Conservation (phyloP, 2,797 vertebrate genomes). For the Pygocentrus nattereri region DNA sequence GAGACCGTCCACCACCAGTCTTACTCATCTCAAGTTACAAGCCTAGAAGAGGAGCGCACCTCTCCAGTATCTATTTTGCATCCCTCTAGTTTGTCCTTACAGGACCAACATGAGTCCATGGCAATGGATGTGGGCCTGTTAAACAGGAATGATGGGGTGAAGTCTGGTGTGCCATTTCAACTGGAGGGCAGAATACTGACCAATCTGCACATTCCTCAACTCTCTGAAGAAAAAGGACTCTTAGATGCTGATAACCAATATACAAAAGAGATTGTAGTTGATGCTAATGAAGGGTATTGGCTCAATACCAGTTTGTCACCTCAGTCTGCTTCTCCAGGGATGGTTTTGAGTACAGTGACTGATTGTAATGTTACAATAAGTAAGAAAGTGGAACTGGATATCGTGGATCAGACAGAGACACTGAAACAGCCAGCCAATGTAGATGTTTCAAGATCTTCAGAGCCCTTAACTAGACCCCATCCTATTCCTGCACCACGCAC, state of each 20-base stretch:
- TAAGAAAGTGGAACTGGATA: background rate
- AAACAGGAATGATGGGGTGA: background rate
- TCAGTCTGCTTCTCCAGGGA: background rate
- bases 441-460: constrained; percentile 13
- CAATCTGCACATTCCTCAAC: constrained; percentile 46
- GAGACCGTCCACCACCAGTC: constrained; percentile 58
- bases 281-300: background rate
- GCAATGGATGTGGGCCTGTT: background rate
- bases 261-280: background rate
- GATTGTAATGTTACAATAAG: constrained; percentile 1
- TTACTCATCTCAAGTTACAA: constrained; percentile 48
- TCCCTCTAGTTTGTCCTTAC: background rate
- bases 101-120: constrained; percentile 24
- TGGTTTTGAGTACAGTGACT: background rate
- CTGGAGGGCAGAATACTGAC: constrained; percentile 19
- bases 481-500: constrained; percentile 36
- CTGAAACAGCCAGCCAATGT: background rate
- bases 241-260: background rate
- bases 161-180: constrained; percentile 66
- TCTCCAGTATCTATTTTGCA: constrained; percentile 8
- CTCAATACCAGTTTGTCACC: background rate
- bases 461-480: constrained; percentile 19
- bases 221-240: constrained; percentile 8
- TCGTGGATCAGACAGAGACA: constrained; percentile 9
- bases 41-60: constrained; percentile 29